These are phyloP conservation scores for Mesorhabditis spiculigera DNA, from an alignment of 2,888 invertebrate species.

Conservation along the genomic window DNA sequence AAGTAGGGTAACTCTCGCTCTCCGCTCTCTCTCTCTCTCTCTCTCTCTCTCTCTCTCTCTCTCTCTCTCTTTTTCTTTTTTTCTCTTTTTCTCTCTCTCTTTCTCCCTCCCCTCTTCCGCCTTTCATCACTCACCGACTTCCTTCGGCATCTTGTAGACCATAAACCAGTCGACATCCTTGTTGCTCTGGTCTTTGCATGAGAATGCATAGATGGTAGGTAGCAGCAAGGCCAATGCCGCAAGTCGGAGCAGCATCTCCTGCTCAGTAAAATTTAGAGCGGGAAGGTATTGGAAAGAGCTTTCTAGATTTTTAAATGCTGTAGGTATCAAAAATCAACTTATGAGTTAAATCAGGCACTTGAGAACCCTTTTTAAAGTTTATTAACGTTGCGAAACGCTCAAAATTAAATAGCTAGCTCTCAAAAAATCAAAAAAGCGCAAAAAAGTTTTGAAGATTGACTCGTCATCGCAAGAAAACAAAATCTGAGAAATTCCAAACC, in stretches of 20 bases:
- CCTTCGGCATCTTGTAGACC: conserved; percentile 48
- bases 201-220: conserved; percentile 24
- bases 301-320: too few species aligned
- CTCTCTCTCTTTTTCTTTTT: background rate
- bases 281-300: too few species aligned
- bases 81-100: background rate
- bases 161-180: conserved; percentile 48
- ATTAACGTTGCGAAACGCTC: too few species aligned
- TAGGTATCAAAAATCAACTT: too few species aligned
- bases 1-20: background rate
- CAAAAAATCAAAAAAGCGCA: too few species aligned
- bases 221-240: conserved; percentile 13
- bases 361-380: too few species aligned
- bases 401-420: too few species aligned
- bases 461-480: too few species aligned
- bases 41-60: background rate
- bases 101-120: background rate
- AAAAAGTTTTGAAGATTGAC: too few species aligned
- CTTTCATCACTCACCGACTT: conserved; percentile 14
- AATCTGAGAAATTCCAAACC: too few species aligned
- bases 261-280: too few species aligned
- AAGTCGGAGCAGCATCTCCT: conserved; percentile 10
- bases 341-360: too few species aligned
- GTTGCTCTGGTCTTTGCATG: conserved; percentile 46
- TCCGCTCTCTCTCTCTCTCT: background rate